Base-by-base conservation (phyloP, 2,797 vertebrate genomes). In the Manis crassicaudata region DNA sequence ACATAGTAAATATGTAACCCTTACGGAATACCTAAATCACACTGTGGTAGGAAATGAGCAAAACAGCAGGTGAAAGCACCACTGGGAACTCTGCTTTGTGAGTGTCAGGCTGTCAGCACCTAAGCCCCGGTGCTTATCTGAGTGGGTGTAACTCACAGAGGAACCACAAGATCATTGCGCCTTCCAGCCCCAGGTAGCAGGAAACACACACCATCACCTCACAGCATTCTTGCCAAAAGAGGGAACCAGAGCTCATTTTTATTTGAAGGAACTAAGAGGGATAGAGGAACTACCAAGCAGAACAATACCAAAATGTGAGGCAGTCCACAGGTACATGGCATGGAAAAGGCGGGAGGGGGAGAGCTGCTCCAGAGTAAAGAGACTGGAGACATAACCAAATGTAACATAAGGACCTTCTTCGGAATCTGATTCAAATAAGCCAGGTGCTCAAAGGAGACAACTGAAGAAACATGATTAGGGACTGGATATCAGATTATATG, bases 1-100 rank as follows among this genome's bases (percentile, higher is more conserved):
- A 18, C 37, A 54, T 80, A 76, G 25, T 29, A 37, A 56, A 16
- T 0, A 1, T 3, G 23, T 10, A 67, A 16, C 52, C 37, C 6
- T 56, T 29, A 27, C 0, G 0, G 54, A 60, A 63, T 3, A 9
- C 32, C 27, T 37, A 56, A 73, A 23, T 46, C 32, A 65, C 60
- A 23, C 20, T 32, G 35, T 2, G 11, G 23, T 1, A 17, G 35
- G 54, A 17, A 56, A 20, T 0, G 9, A 20, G 58, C 3, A 46
- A 76, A 54, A 62, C 23, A 12, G 21, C 12, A n/a, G 37, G 29
- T 6, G 40, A 21, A 62, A 95, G 7, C 62, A 43, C n/a, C 62
- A 50, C 21, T 12, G 0, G 2, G 18, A 62, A 83, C 67, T 37
- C 23, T 7, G 32, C 27, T 29, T 1, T 9, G 46, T 2, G 3